phyloP scores from a whole-genome alignment of 2,797 vertebrate genomes.

The Nannoperca australis region DNA sequence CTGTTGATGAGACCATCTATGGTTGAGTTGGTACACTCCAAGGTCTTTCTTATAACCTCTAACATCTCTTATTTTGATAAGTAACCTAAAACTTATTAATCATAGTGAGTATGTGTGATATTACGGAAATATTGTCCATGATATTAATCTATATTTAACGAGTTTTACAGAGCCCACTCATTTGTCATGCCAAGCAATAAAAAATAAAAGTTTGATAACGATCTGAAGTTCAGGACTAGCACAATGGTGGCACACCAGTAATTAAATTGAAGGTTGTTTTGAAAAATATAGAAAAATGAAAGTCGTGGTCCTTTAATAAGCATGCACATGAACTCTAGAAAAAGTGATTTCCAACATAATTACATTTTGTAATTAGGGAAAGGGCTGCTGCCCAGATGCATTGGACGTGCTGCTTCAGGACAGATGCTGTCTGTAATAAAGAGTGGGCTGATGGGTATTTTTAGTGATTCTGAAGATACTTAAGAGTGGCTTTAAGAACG shows the following conservation, averaged over 20 bases:
- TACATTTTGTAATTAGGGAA: conserved; percentile 70
- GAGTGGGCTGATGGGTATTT: conserved; percentile 31
- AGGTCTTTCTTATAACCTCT: conserved; percentile 34
- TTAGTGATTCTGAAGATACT: conserved; percentile 42
- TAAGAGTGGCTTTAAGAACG: conserved; percentile 40
- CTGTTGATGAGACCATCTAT: neutral
- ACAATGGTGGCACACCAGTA: conserved; percentile 45
- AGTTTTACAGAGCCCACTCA: conserved; percentile 64
- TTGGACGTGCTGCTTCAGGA: conserved; percentile 36
- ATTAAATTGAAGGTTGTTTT: conserved; percentile 76
- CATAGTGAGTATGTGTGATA: conserved; percentile 34
- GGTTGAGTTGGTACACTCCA: conserved; percentile 15
- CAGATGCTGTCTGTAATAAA: conserved; percentile 35
- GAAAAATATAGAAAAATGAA: conserved; percentile 62
- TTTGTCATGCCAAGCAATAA: conserved; percentile 77
- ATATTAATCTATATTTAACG: conserved; percentile 78
- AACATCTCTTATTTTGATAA: conserved; percentile 54
- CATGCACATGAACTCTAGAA: conserved; percentile 52
- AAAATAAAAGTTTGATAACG: conserved; percentile 72
- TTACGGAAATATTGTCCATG: conserved; percentile 49
- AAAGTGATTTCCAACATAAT: conserved; percentile 55
- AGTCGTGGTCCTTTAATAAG: conserved; percentile 63
- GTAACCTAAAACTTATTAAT: conserved; percentile 46
- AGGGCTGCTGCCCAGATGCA: conserved; percentile 38
- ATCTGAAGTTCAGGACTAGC: conserved; percentile 68